A percentile compares a stretch with the other conserved stretches of the same genome.
Evolutionary conservation across 1,140 invertebrate genomes (phyloP).

Genomic region (Bicyclus anynana): DNA sequence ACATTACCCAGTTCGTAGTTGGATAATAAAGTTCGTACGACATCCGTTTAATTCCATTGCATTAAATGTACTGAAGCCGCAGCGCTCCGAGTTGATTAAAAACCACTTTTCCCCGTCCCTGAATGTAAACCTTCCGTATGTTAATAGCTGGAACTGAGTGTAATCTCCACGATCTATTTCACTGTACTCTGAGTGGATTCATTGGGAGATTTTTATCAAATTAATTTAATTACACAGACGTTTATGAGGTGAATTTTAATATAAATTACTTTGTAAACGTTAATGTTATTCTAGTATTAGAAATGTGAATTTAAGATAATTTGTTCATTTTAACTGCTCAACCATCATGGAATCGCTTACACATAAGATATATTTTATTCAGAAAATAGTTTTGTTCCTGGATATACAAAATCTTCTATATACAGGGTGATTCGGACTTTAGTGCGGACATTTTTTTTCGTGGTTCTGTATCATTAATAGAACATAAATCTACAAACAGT

Average conservation of each 20-base stretch:
- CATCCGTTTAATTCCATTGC: slow-evolving; percentile 15
- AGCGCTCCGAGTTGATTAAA: slow-evolving; percentile 12
- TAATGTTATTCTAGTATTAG: no score
- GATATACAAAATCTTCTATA: no score
- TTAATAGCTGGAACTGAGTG: not conserved
- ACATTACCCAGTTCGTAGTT: no score
- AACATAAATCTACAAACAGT: no score
- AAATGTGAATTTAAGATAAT: no score
- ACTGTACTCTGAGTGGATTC: not conserved
- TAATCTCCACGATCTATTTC: slow-evolving; percentile 5
- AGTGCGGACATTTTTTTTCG: no score
- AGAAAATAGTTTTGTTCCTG: no score
- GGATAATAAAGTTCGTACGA: not conserved
- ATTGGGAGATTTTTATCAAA: not conserved
- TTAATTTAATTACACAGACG: not conserved
- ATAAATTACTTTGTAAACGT: not conserved
- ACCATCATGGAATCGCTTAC: no score
- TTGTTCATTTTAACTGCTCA: no score
- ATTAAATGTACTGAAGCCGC: slow-evolving; percentile 11
- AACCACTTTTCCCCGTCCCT: slow-evolving; percentile 9
- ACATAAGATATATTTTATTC: no score
- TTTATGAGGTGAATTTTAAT: not conserved
- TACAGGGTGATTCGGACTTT: no score
- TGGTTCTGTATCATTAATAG: no score
- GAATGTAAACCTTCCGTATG: not conserved